Evolutionary conservation across 2,797 vertebrate genomes (phyloP), one percentile per base, ranked within the genome.

Genomic region (Xenopus petersii): DNA sequence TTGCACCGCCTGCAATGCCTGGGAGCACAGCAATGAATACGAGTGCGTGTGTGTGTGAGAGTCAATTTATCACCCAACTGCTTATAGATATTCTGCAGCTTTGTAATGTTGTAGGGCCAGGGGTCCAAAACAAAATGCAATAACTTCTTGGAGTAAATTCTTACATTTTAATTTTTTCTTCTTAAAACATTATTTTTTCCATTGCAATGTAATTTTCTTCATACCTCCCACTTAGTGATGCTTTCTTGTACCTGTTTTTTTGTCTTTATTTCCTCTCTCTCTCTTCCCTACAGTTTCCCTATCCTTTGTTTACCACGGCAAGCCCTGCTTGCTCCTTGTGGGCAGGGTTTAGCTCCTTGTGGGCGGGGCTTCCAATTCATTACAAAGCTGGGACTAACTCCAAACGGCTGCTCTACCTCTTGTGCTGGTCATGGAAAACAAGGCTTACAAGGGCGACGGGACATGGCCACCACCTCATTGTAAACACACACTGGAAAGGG

Each of bases 401-500:
- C 12, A 47, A 42, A 63, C 13, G 58, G 21, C 21, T 24, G 9
- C 21, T 11, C 58, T 60, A 15, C 36, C 36, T n/a, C 66, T 55
- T 54, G 54, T 55, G 10, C 47, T 42, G 47, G 88, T 89, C 78
- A 89, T 91, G 90, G 91, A 92, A 79, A 85, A 86, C 82, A 92
- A 90, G 77, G 80, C 84, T 80, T 87, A 88, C 86, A 90, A 90
- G 84, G 82, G 87, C 0, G 91, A 89, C 81, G 88, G 88, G 69
- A 83, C 88, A 75, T 83, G 89, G 56, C 82, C 75, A 0, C 12
- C 76, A 0, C 68, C 82, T 81, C 87, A 84, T 0, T 92, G 89
- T 85, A 93, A 89, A 80, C 91, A 92, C 83, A 87, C 83, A 0
- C 86, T 88, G 0, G 90, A 91, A 86, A 90, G 91, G 85, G 76